A percentile compares a stretch with the other conserved stretches of the same genome.
Evolutionary conservation across 1,140 invertebrate species (phyloP).

Genomic region (Drosophila pectinifera): DNA sequence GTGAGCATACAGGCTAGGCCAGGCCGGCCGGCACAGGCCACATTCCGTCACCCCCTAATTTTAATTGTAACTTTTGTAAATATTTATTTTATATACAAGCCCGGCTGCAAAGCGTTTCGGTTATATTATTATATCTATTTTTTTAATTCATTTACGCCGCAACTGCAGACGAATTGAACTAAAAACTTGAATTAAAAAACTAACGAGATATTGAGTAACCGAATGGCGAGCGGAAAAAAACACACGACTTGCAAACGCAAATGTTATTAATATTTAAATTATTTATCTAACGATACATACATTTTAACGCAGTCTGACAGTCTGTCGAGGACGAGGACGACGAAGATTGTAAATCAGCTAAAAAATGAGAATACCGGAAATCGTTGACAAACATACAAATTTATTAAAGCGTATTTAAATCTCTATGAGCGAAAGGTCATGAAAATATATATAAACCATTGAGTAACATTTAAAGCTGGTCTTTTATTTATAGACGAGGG

Average conservation of each 20-base stretch:
- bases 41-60: conserved; percentile 62
- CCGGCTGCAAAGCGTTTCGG: conserved; percentile 16
- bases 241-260: conserved; percentile 48
- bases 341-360: conserved; percentile 69
- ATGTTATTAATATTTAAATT: conserved; percentile 80
- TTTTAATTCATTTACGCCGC: conserved; percentile 35
- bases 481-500: too few relatives aligned
- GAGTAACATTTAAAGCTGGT: conserved; percentile 52
- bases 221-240: conserved; percentile 13
- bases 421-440: conserved; percentile 78
- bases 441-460: conserved; percentile 80
- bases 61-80: conserved; percentile 69
- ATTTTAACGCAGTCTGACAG: conserved; percentile 67
- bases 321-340: conserved; percentile 38
- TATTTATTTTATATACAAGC: conserved; percentile 63
- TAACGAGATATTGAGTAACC: conserved; percentile 35
- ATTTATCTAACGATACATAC: conserved; percentile 73
- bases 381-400: conserved; percentile 68
- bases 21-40: conserved; percentile 33
- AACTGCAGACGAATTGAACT: conserved; percentile 59
- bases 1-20: conserved; percentile 14
- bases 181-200: conserved; percentile 38
- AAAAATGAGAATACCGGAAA: conserved; percentile 57
- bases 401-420: conserved; percentile 79
- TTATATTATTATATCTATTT: conserved; percentile 24